Evolutionary conservation across 2,113 vertebrate genomes (phyloP), one percentile per base, ranked within the genome.

Genomic region (Brachypodius melanocephalos): DNA sequence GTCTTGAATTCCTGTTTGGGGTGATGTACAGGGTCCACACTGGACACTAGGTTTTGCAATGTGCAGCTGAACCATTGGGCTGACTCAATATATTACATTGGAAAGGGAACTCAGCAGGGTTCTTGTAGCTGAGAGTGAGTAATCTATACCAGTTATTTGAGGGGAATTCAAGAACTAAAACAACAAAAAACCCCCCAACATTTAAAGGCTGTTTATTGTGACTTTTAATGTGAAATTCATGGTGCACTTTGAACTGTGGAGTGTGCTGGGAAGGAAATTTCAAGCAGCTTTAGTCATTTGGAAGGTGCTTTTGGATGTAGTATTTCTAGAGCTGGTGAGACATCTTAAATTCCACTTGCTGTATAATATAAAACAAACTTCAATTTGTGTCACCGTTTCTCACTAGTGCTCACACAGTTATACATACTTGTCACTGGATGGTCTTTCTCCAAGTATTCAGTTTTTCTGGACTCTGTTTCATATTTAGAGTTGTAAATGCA

Each of bases 21-120:
- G 40, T 62, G 43, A 54, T 14, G 13, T 32, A 7, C 34, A 17
- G 38, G 28, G 62, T 71, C 28, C 40, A 21, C 20, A 19, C 10
- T 0, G 1, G 36, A 2, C 5, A 0, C 45, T 67, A 38, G 3
- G 14, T 55, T 82, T 49, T 71, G 51, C 81, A 54, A 38, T 9
- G 2, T 49, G 52, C 46, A 28, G 68, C 59, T 29, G 54, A 32
- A 57, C 61, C 24, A 5, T 6, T 40, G 45, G 69, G 12, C 36
- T 58, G 81, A 22, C 55, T 48, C 31, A 17, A 0, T 32, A 5
- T 34, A 15, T 61, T 21, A 2, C 34, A n/a, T 17, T 75, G 25
- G n/a, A 26, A 48, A 51, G 67, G 93, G 69, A 88, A 26, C 54
- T 74, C 9, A 3, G 22, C 73, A 28, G 55, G 45, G 10, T n/a